Evolutionary conservation across 2,113 vertebrate species (phyloP), one percentile per base, ranked within the genome.

Genomic region (Clinocottus analis): DNA sequence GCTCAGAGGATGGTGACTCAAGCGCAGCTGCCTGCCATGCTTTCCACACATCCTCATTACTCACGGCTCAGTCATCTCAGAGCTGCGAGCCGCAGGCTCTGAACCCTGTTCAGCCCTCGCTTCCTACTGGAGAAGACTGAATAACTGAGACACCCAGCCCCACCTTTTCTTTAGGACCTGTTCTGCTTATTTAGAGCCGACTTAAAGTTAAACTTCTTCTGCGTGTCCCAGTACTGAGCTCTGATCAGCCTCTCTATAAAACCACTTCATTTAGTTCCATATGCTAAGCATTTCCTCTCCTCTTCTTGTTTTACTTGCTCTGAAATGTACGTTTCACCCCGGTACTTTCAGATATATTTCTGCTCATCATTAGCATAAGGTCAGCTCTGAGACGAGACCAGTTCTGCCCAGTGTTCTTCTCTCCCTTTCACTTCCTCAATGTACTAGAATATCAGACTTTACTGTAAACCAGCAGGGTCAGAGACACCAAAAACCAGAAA

Each of bases 11-110:
- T 79, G 78, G 83, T 93, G 93, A 93, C 90, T 93, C 91, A 93
- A 89, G 79, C 73, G 79, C 92, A 93, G 90, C 90, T 93, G 92
- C 80, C 89, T 83, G 84, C 87, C 83, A 84, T 87, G 83, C 86
- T 92, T 92, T 92, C 86, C 85, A 85, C 90, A 93, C 89, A 93
- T 93, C 86, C 91, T 91, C 87, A 92, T 93, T 92, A 91, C 90
- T 91, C 91, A 93, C 53, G 80, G 73, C 82, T 83, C 80, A 90
- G 83, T 88, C 87, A 92, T 88, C 29, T 84, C 68, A 21, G 78
- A 77, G 71, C 75, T 3, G 11, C 68, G 85, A 74, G 77, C 47
- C 41, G 25, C 16, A 39, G 39, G 73, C 85, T 68, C 85, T 87
- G 74, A 87, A 89, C 87, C 82, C 60, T 86, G 85, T 88, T 88